Percentiles rank a stretch among this genome's conserved stretches.
Evolutionary conservation across 2,797 vertebrate species (phyloP).

Genomic region (Calcarius lapponicus): DNA sequence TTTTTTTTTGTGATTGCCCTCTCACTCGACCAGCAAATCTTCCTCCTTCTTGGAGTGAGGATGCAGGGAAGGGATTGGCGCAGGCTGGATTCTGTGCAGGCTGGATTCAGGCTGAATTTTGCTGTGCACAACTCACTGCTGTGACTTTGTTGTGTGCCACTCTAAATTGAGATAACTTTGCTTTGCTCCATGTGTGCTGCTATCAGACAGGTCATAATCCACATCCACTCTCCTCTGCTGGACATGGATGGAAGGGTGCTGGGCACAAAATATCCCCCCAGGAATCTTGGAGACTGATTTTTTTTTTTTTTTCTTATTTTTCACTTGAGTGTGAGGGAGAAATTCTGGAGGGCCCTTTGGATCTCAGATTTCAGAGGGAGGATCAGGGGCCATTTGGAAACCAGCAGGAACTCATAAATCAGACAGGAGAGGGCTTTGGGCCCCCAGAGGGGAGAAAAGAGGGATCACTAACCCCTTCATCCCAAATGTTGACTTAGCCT

Average conservation of each 20-base stretch:
- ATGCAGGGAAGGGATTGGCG: not conserved
- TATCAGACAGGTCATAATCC: not conserved
- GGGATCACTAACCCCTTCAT: conserved; percentile 36
- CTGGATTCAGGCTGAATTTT: not conserved
- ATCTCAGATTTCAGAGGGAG: conserved; percentile 52
- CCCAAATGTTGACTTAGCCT: conserved; percentile 29
- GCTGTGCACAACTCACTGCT: not conserved
- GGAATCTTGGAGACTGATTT: not conserved
- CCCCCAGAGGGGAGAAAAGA: not conserved
- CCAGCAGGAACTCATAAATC: conserved; percentile 55
- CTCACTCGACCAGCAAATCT: not conserved
- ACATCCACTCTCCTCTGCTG: not conserved
- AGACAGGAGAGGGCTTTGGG: not conserved
- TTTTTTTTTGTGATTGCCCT: not conserved
- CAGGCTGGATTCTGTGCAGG: not conserved
- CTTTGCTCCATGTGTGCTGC: not conserved
- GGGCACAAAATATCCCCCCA: not conserved
- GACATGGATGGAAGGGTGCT: not conserved
- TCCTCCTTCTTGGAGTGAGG: not conserved
- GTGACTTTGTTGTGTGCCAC: rapidly evolving
- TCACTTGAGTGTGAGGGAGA: not conserved
- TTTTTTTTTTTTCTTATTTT: not conserved
- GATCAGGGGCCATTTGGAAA: not conserved
- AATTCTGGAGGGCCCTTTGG: not conserved
- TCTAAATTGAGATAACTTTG: not conserved